Conservation (phyloP, 1,140 invertebrate species). For the Chironomus striatipennis region DNA sequence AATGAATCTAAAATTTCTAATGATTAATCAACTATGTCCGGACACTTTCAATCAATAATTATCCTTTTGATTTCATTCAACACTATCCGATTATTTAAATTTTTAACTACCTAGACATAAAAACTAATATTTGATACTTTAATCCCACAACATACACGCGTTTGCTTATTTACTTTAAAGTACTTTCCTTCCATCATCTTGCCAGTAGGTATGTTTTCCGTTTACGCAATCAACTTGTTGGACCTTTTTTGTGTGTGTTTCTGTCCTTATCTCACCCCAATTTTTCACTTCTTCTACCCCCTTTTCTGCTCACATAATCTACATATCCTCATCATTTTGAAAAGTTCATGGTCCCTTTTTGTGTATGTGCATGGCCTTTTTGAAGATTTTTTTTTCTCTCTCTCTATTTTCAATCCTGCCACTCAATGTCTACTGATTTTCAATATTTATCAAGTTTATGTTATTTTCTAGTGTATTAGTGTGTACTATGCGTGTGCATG, state of each 20-base stretch:
- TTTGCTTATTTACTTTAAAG: background rate
- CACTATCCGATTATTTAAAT: too few relatives aligned
- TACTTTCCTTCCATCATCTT: background rate
- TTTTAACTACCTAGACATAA: background rate
- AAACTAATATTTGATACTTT: background rate
- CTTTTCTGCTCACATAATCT: background rate
- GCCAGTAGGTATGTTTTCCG: background rate
- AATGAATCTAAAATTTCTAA: too few relatives aligned
- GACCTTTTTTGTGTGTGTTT: background rate
- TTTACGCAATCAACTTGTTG: conserved; percentile 6
- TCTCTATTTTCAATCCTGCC: background rate
- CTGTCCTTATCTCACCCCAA: background rate
- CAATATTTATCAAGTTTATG: conserved; percentile 14
- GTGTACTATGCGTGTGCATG: background rate
- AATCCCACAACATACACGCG: background rate
- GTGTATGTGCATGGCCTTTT: background rate
- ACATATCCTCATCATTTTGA: conserved; percentile 7
- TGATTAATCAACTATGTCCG: too few relatives aligned
- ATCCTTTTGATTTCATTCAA: too few relatives aligned
- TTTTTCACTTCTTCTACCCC: too few relatives aligned
- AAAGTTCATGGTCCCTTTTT: conserved; percentile 6
- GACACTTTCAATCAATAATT: too few relatives aligned
- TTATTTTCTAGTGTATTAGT: background rate
- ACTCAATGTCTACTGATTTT: conserved; percentile 9
- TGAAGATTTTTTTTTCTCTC: background rate